Evolutionary conservation across 2,797 vertebrate genomes (phyloP), one percentile per base, ranked within the genome.

Genomic region (Xenops minutus): DNA sequence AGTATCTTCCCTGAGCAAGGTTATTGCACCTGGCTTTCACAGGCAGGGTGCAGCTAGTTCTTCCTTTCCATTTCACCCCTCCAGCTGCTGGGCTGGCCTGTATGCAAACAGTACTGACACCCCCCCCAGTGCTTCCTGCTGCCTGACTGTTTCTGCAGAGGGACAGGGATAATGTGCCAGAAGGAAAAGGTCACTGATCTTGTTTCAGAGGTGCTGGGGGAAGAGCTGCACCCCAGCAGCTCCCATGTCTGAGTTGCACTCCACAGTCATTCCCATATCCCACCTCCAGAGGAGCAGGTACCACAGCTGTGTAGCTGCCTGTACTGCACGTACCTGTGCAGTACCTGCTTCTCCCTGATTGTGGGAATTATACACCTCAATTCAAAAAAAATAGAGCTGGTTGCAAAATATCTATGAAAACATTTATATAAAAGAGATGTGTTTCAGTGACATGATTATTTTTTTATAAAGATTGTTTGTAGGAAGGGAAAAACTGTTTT

Each of bases 401-500:
- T 75, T 69, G 46, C 68, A 83, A 89, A 82, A 66, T 69, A 58
- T 19, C 59, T 82, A 37, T 83, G 68, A 62, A 88, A 85, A 54
- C 75, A 69, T 78, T 75, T 78, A 22, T 85, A 78, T 76, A 52
- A 78, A 89, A 89, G 62, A 54, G 78, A 85, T 78, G 19, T 68
- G 34, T 56, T 90, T 73, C 58, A 88, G 22, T 64, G 9, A 56
- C 13, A 2, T 29, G 12, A 44, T 39, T 78, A 59, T 73, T 84
- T 75, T 43, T 46, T 21, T 74, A 79, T n/a, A 63, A 85, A 83
- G 29, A 67, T 52, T 59, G 19, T 46, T 88, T 56, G 41, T 77
- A 75, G 49, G 58, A 93, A 91, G 55, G 55, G 46, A 73, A 85
- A 44, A 78, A 32, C 14, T 88, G 88, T 93, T 96, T 96, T 67